Conservation (phyloP, 2,113 vertebrate genomes). For the Epinephelus cyanopodus region DNA sequence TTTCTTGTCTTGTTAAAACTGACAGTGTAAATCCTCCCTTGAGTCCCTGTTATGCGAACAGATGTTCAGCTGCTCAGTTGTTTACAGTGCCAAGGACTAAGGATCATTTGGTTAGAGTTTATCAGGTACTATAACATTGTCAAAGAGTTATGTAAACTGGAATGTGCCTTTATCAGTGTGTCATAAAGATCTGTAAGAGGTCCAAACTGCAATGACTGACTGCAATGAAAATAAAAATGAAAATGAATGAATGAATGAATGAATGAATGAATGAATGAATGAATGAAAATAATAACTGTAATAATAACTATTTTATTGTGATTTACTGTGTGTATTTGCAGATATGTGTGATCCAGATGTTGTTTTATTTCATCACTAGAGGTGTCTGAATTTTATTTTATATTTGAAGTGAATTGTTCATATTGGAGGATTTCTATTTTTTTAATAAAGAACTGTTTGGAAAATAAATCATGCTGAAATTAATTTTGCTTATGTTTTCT, state of each 20-base stretch:
- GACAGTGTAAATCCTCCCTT: background rate
- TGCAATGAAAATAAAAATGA: no score
- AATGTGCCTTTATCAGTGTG: background rate
- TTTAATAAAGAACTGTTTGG: conserved; percentile 5
- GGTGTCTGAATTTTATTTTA: conserved; percentile 18
- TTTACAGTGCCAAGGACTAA: background rate
- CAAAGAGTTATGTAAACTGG: conserved; percentile 2
- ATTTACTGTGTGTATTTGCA: conserved; percentile 9
- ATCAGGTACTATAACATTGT: background rate
- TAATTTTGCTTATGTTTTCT: background rate
- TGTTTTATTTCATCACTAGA: background rate
- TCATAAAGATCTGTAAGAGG: background rate
- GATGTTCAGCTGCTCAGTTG: background rate
- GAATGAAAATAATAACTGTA: background rate
- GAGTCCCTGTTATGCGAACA: background rate
- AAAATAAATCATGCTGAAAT: conserved; percentile 13
- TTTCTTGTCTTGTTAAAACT: background rate
- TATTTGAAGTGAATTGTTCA: conserved; percentile 31
- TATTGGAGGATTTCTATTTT: conserved; percentile 34
- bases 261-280: no score
- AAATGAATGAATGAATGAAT: no score
- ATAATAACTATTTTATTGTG: background rate
- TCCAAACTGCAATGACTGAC: background rate
- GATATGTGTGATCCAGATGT: background rate
- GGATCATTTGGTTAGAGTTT: background rate